phyloP scores from a whole-genome alignment of 2,888 invertebrate species.

The Patella caerulea region DNA sequence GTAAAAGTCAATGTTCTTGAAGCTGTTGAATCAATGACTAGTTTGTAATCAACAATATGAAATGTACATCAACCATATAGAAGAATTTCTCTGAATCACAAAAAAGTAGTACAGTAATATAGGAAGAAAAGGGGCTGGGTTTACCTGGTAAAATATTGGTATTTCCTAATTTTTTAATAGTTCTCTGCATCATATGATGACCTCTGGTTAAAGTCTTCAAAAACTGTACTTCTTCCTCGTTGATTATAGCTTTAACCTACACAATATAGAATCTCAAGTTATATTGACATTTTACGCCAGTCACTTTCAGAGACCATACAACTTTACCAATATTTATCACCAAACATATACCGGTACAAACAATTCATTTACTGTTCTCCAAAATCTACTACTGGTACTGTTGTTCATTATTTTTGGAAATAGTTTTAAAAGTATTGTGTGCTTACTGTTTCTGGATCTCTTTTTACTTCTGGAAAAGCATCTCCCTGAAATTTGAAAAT shows the following conservation, averaged over 20 bases:
- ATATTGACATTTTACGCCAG: background rate
- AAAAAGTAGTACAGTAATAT: too few species aligned
- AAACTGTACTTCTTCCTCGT: constrained; percentile 98
- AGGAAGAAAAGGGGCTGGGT: background rate
- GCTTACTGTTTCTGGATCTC: constrained; percentile 87
- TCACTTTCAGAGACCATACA: background rate
- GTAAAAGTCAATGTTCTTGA: too few species aligned
- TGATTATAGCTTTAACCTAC: constrained; percentile 86
- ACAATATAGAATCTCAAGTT: constrained; percentile 16
- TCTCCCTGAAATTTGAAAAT: constrained; percentile 73
- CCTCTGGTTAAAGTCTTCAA: constrained; percentile 94
- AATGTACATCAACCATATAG: too few species aligned
- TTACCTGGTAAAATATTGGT: constrained; percentile 82
- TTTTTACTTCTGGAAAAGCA: constrained; percentile 80
- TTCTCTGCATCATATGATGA: constrained; percentile 89
- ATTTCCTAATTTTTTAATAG: constrained; percentile 84
- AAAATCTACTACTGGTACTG: background rate
- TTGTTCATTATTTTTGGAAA: too few species aligned
- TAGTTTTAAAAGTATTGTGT: background rate
- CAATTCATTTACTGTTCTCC: background rate
- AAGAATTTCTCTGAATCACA: too few species aligned
- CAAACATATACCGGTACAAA: too few species aligned
- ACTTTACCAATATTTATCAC: too few species aligned
- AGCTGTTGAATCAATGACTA: too few species aligned
- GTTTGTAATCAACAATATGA: too few species aligned